Base-by-base conservation (phyloP, 2,888 invertebrate species). In the Drosophila planitibia region DNA sequence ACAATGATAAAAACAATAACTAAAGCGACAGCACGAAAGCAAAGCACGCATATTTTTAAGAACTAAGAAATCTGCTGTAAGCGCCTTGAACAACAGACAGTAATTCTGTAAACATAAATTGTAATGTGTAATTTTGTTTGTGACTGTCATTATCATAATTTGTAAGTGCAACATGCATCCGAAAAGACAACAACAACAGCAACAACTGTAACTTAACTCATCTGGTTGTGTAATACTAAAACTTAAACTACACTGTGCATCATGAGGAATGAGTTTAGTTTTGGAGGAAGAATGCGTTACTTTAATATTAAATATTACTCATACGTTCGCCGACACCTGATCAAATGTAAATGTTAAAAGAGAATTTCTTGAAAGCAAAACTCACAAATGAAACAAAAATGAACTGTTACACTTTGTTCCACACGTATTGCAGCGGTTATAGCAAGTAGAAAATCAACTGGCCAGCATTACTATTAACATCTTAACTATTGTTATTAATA, bases 381-480 rank as follows among this genome's bases (percentile, higher is more conserved):
- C 25, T 22, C 67, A 59, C 60, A 62, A 51, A 28, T n/a, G 14
- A 69, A 72, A 52, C 25, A 9, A n/a, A 59, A 54, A 37, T 25
- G 14, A 66, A 66, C 69, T 61, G 53, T 59, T 65, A 81, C 69
- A 70, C 61, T 74, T 82, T 82, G 81, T 81, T 79, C 81, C 79
- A 79, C 81, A 61, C 49, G 69, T 57, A 70, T 49, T 74, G 82
- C 80, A 74, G 79, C 59, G 75, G 65, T 74, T 54, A 57, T 32
- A 16, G 63, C 71, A 66, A 49, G 39, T 47, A 30, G 54, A 54
- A 57, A 60, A 57, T 47, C 64, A 68, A 60, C 62, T 68, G 47
- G 14, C 39, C 62, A 55, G 49, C 68, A 37, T 53, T 65, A n/a
- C 51, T 52, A 28, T 33, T 14, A 30, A 28, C 0, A 32, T 19